These are phyloP conservation scores for Xiphophorus maculatus DNA, from an alignment of 2,113 vertebrate species.

Conservation along the genomic window DNA sequence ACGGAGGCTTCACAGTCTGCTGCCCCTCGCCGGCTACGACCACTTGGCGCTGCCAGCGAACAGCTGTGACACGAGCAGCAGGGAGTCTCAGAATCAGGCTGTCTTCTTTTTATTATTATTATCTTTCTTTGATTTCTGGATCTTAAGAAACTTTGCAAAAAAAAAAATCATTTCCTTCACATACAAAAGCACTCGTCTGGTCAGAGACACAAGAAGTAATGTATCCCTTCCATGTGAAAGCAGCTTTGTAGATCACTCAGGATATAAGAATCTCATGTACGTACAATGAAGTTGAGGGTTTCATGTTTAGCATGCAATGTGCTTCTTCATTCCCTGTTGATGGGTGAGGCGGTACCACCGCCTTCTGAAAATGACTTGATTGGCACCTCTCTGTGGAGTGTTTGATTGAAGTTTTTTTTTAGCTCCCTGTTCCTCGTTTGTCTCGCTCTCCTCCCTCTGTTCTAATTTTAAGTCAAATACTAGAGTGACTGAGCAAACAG, in stretches of 20 bases:
- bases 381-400: constrained; percentile 31
- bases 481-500: constrained; percentile 30
- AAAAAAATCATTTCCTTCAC: background rate
- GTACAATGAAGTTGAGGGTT: background rate
- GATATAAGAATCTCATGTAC: background rate
- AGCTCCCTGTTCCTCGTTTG: background rate
- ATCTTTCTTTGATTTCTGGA: background rate
- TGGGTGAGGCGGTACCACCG: background rate
- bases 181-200: background rate
- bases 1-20: constrained; percentile 28
- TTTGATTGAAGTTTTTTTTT: constrained; percentile 42
- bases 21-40: constrained; percentile 28
- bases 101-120: background rate
- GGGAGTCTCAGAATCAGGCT: constrained; percentile 4
- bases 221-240: background rate
- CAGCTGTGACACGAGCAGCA: constrained; percentile 40
- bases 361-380: constrained; percentile 37
- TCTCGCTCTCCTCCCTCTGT: background rate
- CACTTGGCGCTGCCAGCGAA: background rate
- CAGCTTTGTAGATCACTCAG: background rate
- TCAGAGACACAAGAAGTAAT: background rate
- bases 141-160: background rate
- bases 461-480: constrained; percentile 1
- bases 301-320: no score
- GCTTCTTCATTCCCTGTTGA: no score